Percentiles rank a stretch among this genome's conserved stretches.
Evolutionary conservation across 2,113 vertebrate species (phyloP).

Genomic region (Dolichallabes microphthalmus): DNA sequence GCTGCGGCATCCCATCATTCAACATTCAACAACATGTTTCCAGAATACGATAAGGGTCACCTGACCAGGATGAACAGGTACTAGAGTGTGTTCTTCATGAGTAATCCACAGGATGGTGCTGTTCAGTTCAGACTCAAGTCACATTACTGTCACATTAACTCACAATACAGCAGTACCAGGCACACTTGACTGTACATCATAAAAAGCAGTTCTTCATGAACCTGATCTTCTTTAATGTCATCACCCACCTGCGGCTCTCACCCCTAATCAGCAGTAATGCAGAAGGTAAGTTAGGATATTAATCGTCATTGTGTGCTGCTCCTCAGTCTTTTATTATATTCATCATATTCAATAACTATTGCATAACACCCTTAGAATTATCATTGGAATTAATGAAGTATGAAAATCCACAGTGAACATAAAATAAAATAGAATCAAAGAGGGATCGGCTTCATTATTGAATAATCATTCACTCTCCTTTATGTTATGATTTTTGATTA

Average conservation of each 20-base stretch:
- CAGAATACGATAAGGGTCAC: not conserved
- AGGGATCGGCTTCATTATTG: not conserved
- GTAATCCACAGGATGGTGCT: slow-evolving; percentile 30
- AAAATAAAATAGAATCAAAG: not conserved
- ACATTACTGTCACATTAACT: slow-evolving; percentile 1
- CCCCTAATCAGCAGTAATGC: not conserved
- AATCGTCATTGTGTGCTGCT: not conserved
- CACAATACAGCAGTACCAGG: slow-evolving; percentile 12
- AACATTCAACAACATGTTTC: too few species aligned
- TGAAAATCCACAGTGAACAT: not conserved
- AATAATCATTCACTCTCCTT: not conserved
- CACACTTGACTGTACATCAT: not conserved
- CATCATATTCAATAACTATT: not conserved
- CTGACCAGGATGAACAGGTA: not conserved
- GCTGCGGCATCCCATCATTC: too few species aligned
- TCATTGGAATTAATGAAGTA: not conserved
- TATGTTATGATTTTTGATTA: too few species aligned
- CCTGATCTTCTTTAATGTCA: not conserved
- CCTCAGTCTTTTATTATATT: not conserved
- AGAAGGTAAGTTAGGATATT: slow-evolving; percentile 8
- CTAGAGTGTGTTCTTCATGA: not conserved
- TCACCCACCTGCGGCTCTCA: slow-evolving; percentile 5
- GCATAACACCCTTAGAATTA: too few species aligned
- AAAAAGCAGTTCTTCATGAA: slow-evolving; percentile 19
- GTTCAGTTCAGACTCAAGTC: not conserved